Percentiles rank a stretch among this genome's conserved stretches.
Conservation (phyloP, 2,888 invertebrate genomes). For the Cistogaster globosa region DNA sequence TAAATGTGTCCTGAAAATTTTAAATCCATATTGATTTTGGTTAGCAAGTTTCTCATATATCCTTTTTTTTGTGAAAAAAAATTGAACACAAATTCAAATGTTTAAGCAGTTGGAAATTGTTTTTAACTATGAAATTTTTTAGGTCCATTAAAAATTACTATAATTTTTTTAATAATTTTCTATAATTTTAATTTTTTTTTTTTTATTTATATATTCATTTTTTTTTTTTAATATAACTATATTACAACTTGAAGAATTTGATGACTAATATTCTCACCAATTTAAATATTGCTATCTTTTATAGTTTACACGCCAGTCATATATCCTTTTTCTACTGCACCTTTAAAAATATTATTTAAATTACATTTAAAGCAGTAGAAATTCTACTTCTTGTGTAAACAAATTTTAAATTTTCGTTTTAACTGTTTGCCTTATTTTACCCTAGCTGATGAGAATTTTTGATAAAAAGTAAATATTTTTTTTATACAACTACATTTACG, state of each 20-base stretch:
- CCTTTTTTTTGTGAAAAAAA: not conserved
- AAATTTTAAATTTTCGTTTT: not conserved
- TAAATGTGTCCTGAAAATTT: too few species aligned
- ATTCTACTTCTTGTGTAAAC: slow-evolving; percentile 5
- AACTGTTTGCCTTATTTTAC: slow-evolving; percentile 11
- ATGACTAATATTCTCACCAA: not conserved
- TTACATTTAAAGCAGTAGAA: not conserved
- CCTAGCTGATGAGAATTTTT: slow-evolving; percentile 19
- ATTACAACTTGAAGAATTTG: not conserved
- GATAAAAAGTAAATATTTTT: slow-evolving; percentile 23
- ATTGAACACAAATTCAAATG: not conserved
- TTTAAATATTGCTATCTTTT: not conserved
- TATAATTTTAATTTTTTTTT: too few species aligned
- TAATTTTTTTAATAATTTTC: too few species aligned
- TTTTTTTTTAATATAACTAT: not conserved
- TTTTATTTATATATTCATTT: too few species aligned
- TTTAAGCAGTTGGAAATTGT: not conserved
- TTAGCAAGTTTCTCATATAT: too few species aligned
- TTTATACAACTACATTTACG: slow-evolving; percentile 23
- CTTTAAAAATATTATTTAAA: not conserved
- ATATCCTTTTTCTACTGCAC: slow-evolving; percentile 5
- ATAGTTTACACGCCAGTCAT: not conserved
- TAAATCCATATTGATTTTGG: too few species aligned
- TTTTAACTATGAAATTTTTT: too few species aligned
- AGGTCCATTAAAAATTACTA: too few species aligned